Evolutionary conservation across 2,113 vertebrate genomes (phyloP).

Genomic region (Otus sunia): DNA sequence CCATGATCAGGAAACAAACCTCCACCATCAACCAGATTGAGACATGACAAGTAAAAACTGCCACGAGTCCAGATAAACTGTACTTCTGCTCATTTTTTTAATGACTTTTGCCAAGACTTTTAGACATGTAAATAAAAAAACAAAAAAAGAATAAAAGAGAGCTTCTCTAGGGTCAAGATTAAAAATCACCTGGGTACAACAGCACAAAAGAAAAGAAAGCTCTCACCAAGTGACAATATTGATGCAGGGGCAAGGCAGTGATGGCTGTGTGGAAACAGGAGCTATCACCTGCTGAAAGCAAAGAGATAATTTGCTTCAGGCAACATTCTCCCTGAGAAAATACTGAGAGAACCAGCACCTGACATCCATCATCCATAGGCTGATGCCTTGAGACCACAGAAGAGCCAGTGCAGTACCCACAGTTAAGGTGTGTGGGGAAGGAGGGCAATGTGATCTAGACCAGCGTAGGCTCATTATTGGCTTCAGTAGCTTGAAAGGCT

Average conservation of each 20-base stretch:
- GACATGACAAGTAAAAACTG: neutral
- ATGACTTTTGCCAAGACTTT: neutral
- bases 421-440: neutral
- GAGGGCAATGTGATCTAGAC: neutral
- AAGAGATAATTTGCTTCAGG: neutral
- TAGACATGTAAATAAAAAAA: neutral
- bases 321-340: neutral
- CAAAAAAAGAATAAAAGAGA: neutral
- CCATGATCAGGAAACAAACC: neutral
- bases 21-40: neutral
- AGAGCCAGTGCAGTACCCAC: neutral
- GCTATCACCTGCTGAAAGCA: neutral
- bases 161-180: neutral
- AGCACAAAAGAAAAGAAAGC: neutral
- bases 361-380: neutral
- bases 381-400: neutral
- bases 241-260: neutral
- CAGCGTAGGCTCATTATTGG: neutral
- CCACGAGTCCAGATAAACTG: neutral
- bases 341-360: neutral
- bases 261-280: neutral
- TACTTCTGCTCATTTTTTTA: neutral
- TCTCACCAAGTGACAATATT: neutral
- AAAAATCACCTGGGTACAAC: neutral
- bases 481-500: neutral